Evolutionary conservation across 1,140 invertebrate genomes (phyloP).

Genomic region (Polypedilum pembai): DNA sequence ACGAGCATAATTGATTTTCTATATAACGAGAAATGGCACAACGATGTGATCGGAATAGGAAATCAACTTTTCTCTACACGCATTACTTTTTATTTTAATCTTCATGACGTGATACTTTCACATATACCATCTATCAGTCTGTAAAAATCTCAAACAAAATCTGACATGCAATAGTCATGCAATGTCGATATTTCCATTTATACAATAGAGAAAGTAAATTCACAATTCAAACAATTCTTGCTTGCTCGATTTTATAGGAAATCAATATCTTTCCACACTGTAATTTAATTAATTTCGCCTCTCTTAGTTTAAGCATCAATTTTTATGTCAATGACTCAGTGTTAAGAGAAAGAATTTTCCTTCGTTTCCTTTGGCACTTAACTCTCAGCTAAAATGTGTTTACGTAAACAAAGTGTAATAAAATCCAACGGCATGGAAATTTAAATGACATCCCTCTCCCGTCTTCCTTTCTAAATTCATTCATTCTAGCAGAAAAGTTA

Average conservation of each 20-base stretch:
- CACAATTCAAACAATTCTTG: neutral
- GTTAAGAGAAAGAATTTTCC: neutral
- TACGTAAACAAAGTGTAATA: conserved; percentile 19
- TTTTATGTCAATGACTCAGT: neutral
- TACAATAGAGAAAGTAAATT: neutral
- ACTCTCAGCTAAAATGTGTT: neutral
- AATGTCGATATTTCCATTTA: neutral
- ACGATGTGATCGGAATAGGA: conserved; percentile 1
- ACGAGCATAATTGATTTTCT: neutral
- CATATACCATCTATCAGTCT: too few species aligned
- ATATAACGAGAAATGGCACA: neutral
- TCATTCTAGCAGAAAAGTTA: neutral
- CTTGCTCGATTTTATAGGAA: conserved; percentile 10
- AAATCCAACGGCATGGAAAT: conserved; percentile 17
- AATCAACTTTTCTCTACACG: neutral
- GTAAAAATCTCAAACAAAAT: conserved; percentile 3
- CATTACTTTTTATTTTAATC: neutral
- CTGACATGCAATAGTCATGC: neutral
- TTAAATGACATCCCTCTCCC: conserved; percentile 11
- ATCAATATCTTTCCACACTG: neutral
- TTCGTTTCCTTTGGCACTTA: neutral
- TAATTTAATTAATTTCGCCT: neutral
- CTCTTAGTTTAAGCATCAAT: neutral
- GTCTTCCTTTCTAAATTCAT: neutral
- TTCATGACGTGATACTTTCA: neutral